Conservation (phyloP, 2,888 invertebrate species). For the Amphipoea lucens region DNA sequence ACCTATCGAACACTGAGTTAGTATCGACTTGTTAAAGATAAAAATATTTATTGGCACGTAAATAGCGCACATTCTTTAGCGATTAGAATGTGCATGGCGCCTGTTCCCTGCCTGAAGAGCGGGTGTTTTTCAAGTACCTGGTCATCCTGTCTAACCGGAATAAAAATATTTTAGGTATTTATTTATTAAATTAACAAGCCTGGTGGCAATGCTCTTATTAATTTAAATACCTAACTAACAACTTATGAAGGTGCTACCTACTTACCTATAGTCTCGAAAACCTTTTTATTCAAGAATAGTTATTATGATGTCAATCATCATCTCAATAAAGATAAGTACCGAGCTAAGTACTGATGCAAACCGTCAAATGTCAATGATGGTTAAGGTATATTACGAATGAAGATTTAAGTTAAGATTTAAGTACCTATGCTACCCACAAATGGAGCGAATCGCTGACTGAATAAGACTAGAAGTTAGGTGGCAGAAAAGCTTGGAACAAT, state of each 20-base stretch:
- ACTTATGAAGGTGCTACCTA: not conserved
- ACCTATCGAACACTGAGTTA: conserved; percentile 8
- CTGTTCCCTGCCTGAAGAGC: not conserved
- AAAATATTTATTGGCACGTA: conserved; percentile 17
- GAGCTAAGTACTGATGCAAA: conserved; percentile 10
- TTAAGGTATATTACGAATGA: conserved; percentile 3
- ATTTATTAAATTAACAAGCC: conserved; percentile 13
- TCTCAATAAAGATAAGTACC: conserved; percentile 26
- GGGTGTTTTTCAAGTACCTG: conserved; percentile 13
- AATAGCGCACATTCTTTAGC: conserved; percentile 22
- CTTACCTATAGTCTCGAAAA: not conserved
- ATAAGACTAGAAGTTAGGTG: not conserved
- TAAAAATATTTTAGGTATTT: conserved; percentile 6
- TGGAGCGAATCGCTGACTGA: not conserved
- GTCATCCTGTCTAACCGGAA: conserved; percentile 16
- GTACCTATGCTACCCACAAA: not conserved
- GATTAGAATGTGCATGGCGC: conserved; percentile 42
- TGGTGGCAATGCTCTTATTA: conserved; percentile 12
- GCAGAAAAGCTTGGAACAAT: not conserved
- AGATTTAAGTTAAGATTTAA: conserved; percentile 20
- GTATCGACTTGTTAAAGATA: conserved; percentile 19
- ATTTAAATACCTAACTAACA: conserved; percentile 14
- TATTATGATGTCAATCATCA: conserved; percentile 21
- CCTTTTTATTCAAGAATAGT: conserved; percentile 12
- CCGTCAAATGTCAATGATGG: conserved; percentile 12